Base-by-base conservation (phyloP, 2,888 invertebrate species). In the Seira ritae region DNA sequence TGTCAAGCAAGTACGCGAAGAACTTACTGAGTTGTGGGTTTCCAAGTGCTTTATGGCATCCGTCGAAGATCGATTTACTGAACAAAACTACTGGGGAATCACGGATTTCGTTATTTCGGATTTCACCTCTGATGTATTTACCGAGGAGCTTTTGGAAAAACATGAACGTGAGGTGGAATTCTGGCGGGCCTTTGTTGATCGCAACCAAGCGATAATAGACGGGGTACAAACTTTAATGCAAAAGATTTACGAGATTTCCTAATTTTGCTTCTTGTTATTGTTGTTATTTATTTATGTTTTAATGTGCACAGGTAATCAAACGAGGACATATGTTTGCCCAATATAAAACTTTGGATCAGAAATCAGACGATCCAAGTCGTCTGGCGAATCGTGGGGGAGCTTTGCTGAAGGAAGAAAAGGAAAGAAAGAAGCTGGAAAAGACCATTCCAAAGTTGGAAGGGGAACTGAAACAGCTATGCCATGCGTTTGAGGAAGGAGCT, bases 351-450 rank as follows among this genome's bases (percentile, higher is more conserved):
- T 91, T 97, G 69, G 96, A 97, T 87, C 93, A 93, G 20, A 93
- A 94, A 73, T 94, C 95, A 0, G 93, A 93, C n/a, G 95, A 96
- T 89, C 95, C 96, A 0, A 94, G 95, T 86, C 93, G 97, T 66
- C 88, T 90, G 0, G 94, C 96, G 88, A 97, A 97, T 91, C 93
- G 98, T 50, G 97, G 97, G 0, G 97, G 97, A 0, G 95, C 96
- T 87, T 91, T 98, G 4, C 91, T 98, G 0, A 93, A 94, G 73
- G 97, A 97, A 90, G 97, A 98, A 90, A 96, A 95, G 89, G 96
- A 96, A 89, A 92, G 97, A n/a, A 97, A 96, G 90, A 92, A 93
- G 8, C 93, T 96, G 10, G 92, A 93, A 46, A 94, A 92, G 88
- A 92, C 90, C 87, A 85, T 96, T 71, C 96, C 96, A 0, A 94